These are phyloP conservation scores for Catocala nupta DNA, from an alignment of 2,888 invertebrate genomes.

Conservation along the genomic window DNA sequence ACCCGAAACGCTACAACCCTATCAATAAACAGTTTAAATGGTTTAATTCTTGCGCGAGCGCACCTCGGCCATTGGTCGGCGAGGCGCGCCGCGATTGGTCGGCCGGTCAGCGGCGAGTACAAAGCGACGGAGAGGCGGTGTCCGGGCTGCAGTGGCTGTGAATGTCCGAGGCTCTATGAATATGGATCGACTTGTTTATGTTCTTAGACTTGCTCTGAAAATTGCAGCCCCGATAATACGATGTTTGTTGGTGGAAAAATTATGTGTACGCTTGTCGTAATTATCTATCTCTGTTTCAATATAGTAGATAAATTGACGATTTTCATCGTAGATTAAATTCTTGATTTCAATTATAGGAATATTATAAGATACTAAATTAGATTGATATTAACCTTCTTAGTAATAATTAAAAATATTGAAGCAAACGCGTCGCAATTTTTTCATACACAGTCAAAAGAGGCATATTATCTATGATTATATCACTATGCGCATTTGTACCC, in stretches of 20 bases:
- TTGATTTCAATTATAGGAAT: too few relatives aligned
- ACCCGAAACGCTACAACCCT: slow-evolving; percentile 61
- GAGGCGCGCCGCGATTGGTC: slow-evolving; percentile 71
- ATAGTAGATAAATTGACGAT: too few relatives aligned
- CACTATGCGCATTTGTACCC: too few relatives aligned
- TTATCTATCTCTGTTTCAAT: too few relatives aligned
- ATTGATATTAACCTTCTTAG: too few relatives aligned
- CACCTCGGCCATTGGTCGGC: slow-evolving; percentile 74
- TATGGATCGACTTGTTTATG: slow-evolving; percentile 69
- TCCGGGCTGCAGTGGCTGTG: slow-evolving; percentile 63
- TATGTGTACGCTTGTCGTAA: neutral
- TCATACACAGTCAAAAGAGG: too few relatives aligned
- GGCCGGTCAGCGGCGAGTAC: slow-evolving; percentile 70
- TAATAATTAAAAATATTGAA: too few relatives aligned
- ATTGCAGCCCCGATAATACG: slow-evolving; percentile 18
- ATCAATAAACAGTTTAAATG: slow-evolving; percentile 70
- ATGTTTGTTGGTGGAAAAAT: slow-evolving; percentile 7
- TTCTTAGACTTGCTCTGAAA: slow-evolving; percentile 44
- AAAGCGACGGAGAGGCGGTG: slow-evolving; percentile 79
- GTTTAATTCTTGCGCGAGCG: slow-evolving; percentile 77
- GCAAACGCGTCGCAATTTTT: too few relatives aligned
- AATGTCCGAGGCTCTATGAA: slow-evolving; percentile 75
- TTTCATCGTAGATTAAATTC: too few relatives aligned
- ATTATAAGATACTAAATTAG: too few relatives aligned
- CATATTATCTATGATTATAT: too few relatives aligned